Evolutionary conservation across 1,140 invertebrate species (phyloP), one percentile per base, ranked within the genome.

Genomic region (Pseudomyrmex dendroicus): DNA sequence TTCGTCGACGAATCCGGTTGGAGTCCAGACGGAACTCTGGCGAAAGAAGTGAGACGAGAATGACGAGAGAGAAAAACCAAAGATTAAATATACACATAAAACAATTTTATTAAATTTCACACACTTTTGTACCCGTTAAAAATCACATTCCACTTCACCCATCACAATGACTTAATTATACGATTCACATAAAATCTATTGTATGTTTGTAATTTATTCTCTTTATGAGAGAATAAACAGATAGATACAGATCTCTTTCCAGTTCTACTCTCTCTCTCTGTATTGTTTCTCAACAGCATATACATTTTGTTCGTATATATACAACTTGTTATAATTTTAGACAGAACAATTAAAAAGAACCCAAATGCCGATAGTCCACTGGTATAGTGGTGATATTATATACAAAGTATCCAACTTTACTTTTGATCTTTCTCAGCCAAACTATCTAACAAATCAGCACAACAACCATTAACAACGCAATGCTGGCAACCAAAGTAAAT

Each of bases 1-100:
- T 54, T 73, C 10, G 64, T 90, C 2, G 91, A 92, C 67, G 89
- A 91, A 84, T 85, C 90, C 62, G 90, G 89, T 52, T 92, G 90
- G 91, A 86, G 85, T 20, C 83, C 91, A 20, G 90, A 92, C 82
- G 90, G 87, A 64, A 78, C 83, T 22, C 89, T 87, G 1, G 86
- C 83, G 50, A 84, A 22, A 0, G 52, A 48, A 84, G 52, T 86
- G 50, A 50, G 10, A 2, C 7, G 25, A 50, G 22, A 61, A 20
- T 17, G 46, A 22, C 15, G 25, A 5, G 52, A 52, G 15, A 52
- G 15, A 56, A 22, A 46, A 54, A 50, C 1, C 52, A 56, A 35
- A 35, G 10, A 61, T 52, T 50, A 10, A 20, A 15, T 68, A 17
- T 35, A 66, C 25, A 25, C 80, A 44, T 70, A 35, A 22, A 73